A percentile compares a stretch with the other conserved stretches of the same genome.
phyloP scores from a whole-genome alignment of 1,140 invertebrate genomes.

The Leucophenga varia region DNA sequence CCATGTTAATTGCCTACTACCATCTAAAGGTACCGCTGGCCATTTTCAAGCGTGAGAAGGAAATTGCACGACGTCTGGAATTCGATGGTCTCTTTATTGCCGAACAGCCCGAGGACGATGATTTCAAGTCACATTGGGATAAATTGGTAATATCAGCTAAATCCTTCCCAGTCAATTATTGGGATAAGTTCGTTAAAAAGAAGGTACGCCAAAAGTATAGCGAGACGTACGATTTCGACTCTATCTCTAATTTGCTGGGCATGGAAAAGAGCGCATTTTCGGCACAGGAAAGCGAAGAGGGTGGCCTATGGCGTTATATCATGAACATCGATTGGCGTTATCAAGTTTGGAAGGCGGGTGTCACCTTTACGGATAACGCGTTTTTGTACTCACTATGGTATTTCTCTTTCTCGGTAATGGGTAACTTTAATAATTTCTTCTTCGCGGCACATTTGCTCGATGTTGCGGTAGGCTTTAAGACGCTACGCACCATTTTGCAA shows the following conservation, averaged over 20 bases:
- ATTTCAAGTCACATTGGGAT: slow-evolving; percentile 96
- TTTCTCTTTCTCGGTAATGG: slow-evolving; percentile 93
- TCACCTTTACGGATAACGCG: slow-evolving; percentile 96
- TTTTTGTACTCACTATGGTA: slow-evolving; percentile 98
- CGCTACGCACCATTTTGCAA: slow-evolving; percentile 95
- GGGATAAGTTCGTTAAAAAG: slow-evolving; percentile 99
- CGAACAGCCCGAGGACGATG: slow-evolving; percentile 93
- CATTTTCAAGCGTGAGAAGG: slow-evolving; percentile 99
- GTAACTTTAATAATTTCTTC: slow-evolving; percentile 99
- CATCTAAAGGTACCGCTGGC: slow-evolving; percentile 97
- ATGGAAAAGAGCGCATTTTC: slow-evolving; percentile 92
- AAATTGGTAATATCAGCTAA: slow-evolving; percentile 97
- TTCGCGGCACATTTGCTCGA: slow-evolving; percentile 98
- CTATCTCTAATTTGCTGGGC: slow-evolving; percentile 89
- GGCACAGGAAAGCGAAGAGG: slow-evolving; percentile 76
- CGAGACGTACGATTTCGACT: slow-evolving; percentile 96
- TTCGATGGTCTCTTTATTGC: slow-evolving; percentile 98
- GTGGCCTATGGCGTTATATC: slow-evolving; percentile 76
- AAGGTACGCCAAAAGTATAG: slow-evolving; percentile 97
- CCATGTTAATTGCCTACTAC: slow-evolving; percentile 98
- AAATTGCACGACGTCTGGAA: slow-evolving; percentile 92
- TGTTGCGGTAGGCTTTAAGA: slow-evolving; percentile 97
- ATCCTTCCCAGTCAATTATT: slow-evolving; percentile 98
- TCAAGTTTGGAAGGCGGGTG: slow-evolving; percentile 97
- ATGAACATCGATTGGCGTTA: slow-evolving; percentile 95